Evolutionary conservation across 2,797 vertebrate genomes (phyloP).

Genomic region (Notamacropus eugenii): DNA sequence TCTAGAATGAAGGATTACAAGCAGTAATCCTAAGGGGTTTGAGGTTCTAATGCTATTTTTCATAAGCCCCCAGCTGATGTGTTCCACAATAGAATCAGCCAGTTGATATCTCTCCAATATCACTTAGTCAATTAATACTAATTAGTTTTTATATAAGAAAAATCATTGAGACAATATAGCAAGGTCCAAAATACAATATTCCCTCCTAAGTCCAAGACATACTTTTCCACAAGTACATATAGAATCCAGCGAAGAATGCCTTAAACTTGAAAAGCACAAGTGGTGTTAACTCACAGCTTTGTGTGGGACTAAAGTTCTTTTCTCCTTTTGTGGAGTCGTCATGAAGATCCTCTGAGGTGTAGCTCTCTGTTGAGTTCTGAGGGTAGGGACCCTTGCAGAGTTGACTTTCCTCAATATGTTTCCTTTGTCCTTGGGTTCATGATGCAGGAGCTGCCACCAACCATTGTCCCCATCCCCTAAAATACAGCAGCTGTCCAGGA

Average conservation of each 20-base stretch:
- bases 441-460: neutral
- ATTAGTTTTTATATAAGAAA: neutral
- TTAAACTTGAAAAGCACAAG: neutral
- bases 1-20: neutral
- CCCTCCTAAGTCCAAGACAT: neutral
- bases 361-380: neutral
- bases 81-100: neutral
- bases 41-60: neutral
- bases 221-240: neutral
- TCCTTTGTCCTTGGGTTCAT: neutral
- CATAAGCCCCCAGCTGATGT: neutral
- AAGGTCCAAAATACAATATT: neutral
- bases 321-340: neutral
- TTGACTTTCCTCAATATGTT: neutral
- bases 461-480: neutral
- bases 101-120: neutral
- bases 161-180: neutral
- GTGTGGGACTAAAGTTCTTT: neutral
- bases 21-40: neutral
- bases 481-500: neutral
- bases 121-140: neutral
- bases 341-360: neutral
- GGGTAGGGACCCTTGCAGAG: too few relatives aligned
- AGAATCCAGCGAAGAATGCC: neutral
- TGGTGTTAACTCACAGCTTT: neutral